Evolutionary conservation across 37 sponge, comb jelly and placozoan species (phyloP).

Genomic region (Aphrocallistes beatrix): DNA sequence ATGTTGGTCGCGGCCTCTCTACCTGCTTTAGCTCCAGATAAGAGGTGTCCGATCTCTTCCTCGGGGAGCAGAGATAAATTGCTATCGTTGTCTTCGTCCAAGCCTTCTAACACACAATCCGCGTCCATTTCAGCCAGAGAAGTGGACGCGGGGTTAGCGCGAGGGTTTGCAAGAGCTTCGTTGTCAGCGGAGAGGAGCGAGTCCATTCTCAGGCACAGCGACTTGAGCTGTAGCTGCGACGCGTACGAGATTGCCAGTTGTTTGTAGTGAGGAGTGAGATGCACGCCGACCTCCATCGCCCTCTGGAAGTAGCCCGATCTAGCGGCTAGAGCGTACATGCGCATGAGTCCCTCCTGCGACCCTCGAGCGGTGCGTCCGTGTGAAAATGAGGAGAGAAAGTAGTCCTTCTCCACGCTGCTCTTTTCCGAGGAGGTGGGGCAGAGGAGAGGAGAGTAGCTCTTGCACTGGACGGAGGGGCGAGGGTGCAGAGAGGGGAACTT

Average conservation of each 20-base stretch:
- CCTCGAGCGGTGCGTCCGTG: background rate
- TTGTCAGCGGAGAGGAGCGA: background rate
- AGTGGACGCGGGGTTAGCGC: background rate
- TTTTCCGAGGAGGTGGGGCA: background rate
- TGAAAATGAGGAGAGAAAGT: background rate
- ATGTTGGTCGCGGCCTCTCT: background rate
- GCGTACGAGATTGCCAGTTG: background rate
- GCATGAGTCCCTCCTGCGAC: slow-evolving; percentile 10
- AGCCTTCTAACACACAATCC: background rate
- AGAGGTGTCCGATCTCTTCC: background rate
- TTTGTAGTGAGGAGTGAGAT: background rate
- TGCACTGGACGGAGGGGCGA: background rate
- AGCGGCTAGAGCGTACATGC: background rate
- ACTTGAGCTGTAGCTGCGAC: background rate
- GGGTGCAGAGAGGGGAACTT: background rate
- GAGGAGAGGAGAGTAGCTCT: background rate
- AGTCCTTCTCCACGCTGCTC: background rate
- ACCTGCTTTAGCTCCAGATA: background rate
- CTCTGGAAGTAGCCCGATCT: background rate
- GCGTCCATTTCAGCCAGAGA: background rate
- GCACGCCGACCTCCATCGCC: background rate
- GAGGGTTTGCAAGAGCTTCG: background rate
- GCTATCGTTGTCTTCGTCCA: background rate
- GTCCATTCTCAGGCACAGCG: background rate
- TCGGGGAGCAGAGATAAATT: background rate